phyloP scores from a whole-genome alignment of 2,113 vertebrate genomes.

The Merops nubicus region DNA sequence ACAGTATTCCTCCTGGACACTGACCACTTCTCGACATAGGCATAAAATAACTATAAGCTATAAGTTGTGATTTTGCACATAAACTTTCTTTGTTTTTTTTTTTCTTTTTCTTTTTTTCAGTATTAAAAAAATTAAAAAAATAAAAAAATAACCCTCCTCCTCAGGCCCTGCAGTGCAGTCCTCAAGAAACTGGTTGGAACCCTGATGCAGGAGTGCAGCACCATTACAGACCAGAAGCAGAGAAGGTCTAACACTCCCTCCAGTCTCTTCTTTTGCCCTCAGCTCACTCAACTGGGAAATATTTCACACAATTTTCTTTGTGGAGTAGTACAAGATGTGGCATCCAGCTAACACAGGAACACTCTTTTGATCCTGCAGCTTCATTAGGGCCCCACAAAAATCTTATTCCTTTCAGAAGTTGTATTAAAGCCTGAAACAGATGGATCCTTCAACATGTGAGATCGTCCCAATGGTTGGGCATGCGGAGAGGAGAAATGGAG shows the following conservation, averaged over 20 bases:
- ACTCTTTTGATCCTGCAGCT: background rate
- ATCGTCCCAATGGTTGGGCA: background rate
- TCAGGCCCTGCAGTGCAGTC: too few relatives aligned
- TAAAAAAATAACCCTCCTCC: too few relatives aligned
- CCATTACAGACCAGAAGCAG: background rate
- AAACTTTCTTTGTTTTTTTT: background rate
- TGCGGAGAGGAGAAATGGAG: background rate
- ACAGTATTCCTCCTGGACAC: background rate
- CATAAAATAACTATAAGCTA: too few relatives aligned
- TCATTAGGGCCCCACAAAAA: background rate
- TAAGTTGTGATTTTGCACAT: too few relatives aligned
- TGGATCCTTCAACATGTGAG: background rate
- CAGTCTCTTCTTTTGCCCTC: background rate
- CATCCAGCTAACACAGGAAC: background rate
- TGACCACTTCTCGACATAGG: background rate
- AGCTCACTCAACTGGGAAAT: background rate
- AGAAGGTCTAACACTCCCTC: background rate
- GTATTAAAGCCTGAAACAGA: background rate
- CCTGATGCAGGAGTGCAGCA: background rate
- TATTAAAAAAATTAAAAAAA: too few relatives aligned
- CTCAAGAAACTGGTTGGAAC: background rate
- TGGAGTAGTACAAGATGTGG: background rate
- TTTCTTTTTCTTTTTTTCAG: too few relatives aligned
- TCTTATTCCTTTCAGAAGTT: background rate
- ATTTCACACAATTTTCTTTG: background rate